Base-by-base conservation (phyloP, 2,113 vertebrate genomes). In the Hipposideros armiger region DNA sequence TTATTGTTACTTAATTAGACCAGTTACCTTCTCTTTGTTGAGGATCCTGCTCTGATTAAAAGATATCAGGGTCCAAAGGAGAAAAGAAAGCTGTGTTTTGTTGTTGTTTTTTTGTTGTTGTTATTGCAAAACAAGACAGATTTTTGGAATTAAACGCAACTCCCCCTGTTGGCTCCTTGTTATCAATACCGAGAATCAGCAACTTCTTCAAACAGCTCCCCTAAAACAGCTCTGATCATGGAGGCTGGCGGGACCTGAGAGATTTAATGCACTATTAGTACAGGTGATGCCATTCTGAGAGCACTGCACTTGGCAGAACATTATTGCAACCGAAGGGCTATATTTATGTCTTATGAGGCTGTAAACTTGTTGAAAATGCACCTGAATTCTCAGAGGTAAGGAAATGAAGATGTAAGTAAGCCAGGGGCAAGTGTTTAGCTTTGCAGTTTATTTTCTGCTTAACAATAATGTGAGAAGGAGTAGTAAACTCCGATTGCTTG, bases 371-470 rank as follows among this genome's bases (percentile, higher is more conserved):
- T 62, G 83, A 76, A 95, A 97, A 93, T 52, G 32, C 69, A 93
- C 80, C 93, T 85, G 78, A 97, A 92, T 97, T 86, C 93, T 96
- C 90, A 94, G 76, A 97, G 87, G 70, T 87, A 91, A 87, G 62
- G 66, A 87, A 92, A 97, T 87, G 70, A 92, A 95, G 74, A 94
- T 92, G 22, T 93, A 95, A 92, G 93, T 80, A 87, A 96, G 72
- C 87, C 70, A 52, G 69, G 58, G 47, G 88, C 42, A 36, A 94
- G 84, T 73, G 87, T 93, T 97, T 76, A 96, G 86, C 90, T 89
- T 86, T 84, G 83, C 74, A 67, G 86, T 97, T 97, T 98, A 93
- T 97, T 97, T 95, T 95, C 70, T 90, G 80, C 70, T 87, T 95
- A 96, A 96, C 92, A 69, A 90, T 94, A 95, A 93, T 67, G 36